Percentiles rank a stretch among this genome's conserved stretches.
These are phyloP conservation scores for Melanostigma gelatinosum DNA, from an alignment of 2,113 vertebrate species.

Conservation along the genomic window DNA sequence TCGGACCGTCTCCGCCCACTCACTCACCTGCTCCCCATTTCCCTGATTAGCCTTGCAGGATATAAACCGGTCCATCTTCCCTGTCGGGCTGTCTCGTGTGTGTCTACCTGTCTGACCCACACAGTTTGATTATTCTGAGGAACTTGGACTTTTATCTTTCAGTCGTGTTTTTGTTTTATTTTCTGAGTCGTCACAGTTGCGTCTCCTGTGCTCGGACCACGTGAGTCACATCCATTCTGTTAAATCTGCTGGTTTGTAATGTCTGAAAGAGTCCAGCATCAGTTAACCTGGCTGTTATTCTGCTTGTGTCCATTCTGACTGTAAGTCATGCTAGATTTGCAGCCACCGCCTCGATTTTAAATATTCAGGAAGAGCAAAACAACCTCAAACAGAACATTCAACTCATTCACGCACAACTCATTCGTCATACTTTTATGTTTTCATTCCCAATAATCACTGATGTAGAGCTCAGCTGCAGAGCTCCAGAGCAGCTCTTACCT, in stretches of 20 bases:
- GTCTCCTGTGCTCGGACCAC: not conserved
- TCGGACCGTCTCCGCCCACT: not conserved
- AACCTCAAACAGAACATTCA: not conserved
- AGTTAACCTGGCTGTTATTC: too few relatives aligned
- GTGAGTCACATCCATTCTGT: not conserved
- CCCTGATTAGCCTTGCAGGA: not conserved
- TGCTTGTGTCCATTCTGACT: not conserved
- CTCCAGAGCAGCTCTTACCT: slow-evolving; percentile 84
- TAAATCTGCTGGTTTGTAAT: not conserved
- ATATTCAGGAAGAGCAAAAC: not conserved
- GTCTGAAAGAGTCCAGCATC: not conserved
- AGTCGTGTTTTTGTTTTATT: not conserved
- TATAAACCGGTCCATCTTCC: not conserved
- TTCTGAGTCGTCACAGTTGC: not conserved
- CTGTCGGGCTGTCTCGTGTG: not conserved
- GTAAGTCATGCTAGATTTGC: not conserved
- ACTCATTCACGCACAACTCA: slow-evolving; percentile 20
- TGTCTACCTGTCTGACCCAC: not conserved
- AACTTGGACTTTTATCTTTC: not conserved
- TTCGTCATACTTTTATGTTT: slow-evolving; percentile 3
- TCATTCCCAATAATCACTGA: not conserved
- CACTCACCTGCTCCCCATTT: not conserved
- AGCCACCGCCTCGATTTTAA: not conserved
- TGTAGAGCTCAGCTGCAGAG: not conserved
- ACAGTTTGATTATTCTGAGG: not conserved